A percentile compares a stretch with the other conserved stretches of the same genome.
Conservation (phyloP, 2,888 invertebrate species). For the Ditylenchus weischeri region DNA sequence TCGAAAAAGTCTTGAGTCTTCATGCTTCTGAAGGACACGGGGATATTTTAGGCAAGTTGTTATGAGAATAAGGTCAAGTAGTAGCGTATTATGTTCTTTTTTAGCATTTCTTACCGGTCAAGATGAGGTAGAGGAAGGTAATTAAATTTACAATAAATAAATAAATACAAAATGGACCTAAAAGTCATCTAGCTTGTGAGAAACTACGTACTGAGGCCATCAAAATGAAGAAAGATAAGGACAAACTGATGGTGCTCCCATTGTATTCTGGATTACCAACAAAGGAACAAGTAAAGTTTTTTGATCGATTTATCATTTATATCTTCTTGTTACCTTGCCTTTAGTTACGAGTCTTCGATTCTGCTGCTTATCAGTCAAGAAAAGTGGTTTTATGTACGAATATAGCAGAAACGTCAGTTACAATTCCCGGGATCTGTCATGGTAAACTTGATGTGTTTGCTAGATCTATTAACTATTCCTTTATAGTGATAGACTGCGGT, state of each 20-base stretch:
- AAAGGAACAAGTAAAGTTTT: slow-evolving; percentile 47
- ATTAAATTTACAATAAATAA: no score
- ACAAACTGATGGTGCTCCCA: slow-evolving; percentile 69
- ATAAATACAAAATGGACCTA: no score
- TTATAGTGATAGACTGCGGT: slow-evolving; percentile 84
- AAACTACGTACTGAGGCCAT: slow-evolving; percentile 44
- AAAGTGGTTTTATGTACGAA: slow-evolving; percentile 92
- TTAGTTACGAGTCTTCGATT: slow-evolving; percentile 57
- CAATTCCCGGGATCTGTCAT: slow-evolving; percentile 85
- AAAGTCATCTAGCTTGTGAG: slow-evolving; percentile 34
- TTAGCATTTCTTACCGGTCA: slow-evolving; percentile 67
- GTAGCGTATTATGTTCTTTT: no score
- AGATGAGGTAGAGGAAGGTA: slow-evolving; percentile 57
- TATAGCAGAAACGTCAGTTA: slow-evolving; percentile 92
- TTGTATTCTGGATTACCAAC: slow-evolving; percentile 88
- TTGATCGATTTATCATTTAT: not conserved
- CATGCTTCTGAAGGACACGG: slow-evolving; percentile 69
- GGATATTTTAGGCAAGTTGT: slow-evolving; percentile 71
- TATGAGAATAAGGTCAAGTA: no score
- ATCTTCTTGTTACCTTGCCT: not conserved
- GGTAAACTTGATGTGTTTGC: slow-evolving; percentile 65
- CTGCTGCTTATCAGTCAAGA: slow-evolving; percentile 64
- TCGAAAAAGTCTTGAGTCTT: slow-evolving; percentile 83
- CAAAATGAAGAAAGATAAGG: slow-evolving; percentile 40
- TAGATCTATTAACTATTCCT: not conserved